Conservation (phyloP, 64 coral and sea anemone genomes). For the Exaiptasia diaphana region DNA sequence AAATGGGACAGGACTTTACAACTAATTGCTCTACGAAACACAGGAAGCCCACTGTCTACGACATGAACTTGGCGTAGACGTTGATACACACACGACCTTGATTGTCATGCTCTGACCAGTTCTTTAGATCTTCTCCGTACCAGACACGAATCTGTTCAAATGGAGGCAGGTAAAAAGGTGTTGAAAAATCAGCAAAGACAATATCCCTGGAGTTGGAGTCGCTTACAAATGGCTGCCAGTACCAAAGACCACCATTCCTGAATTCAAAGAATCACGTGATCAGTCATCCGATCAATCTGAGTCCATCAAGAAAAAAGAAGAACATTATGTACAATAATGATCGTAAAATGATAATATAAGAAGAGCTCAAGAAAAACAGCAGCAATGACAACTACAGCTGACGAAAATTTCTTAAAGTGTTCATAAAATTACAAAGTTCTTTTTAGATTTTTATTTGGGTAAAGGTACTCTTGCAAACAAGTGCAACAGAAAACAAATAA, state of each 20-base stretch:
- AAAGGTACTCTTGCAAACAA: too few species aligned
- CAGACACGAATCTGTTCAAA: conserved; percentile 25
- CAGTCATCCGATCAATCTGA: too few species aligned
- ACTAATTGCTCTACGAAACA: not conserved
- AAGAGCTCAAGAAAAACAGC: not conserved
- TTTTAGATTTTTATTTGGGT: not conserved
- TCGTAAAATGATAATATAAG: not conserved
- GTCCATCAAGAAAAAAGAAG: not conserved
- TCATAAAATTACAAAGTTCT: not conserved
- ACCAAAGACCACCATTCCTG: not conserved
- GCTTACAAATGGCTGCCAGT: not conserved
- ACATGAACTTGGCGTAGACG: conserved; percentile 33
- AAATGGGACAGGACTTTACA: too few species aligned
- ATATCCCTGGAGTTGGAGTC: not conserved
- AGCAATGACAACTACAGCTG: not conserved
- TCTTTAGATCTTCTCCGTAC: conserved; percentile 12
- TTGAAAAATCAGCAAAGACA: conserved; percentile 6
- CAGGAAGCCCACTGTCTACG: not conserved
- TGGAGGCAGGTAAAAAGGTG: not conserved
- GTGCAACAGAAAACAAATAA: too few species aligned
- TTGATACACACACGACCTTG: not conserved
- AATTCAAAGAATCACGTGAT: too few species aligned
- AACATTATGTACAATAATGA: not conserved
- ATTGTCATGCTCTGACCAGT: not conserved
- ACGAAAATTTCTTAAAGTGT: not conserved